Percentiles rank a stretch among this genome's conserved stretches.
These are phyloP conservation scores for Leptosomus discolor DNA, from an alignment of 2,113 vertebrate genomes.

Conservation along the genomic window DNA sequence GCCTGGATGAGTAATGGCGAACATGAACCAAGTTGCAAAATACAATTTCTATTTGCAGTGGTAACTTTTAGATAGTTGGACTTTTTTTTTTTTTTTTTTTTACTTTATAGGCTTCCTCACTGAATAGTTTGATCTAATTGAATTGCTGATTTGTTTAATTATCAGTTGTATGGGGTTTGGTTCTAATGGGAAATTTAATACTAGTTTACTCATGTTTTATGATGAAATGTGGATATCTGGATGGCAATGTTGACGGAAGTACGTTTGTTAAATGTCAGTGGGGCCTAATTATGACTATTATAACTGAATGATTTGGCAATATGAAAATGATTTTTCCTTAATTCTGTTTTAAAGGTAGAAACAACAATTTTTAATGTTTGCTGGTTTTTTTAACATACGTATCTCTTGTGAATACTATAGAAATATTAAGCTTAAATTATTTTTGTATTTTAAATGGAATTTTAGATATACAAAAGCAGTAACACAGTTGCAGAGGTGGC, in stretches of 20 bases:
- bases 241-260: neutral
- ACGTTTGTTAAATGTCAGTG: neutral
- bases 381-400: accelerated
- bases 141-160: neutral
- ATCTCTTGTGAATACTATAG: neutral
- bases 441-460: neutral
- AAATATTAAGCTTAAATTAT: neutral
- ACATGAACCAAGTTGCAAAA: neutral
- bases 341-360: neutral
- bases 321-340: neutral
- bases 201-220: neutral
- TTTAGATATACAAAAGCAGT: neutral
- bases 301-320: neutral
- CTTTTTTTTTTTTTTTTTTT: neutral
- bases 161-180: neutral
- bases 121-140: neutral
- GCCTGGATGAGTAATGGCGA: neutral
- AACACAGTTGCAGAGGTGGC: neutral
- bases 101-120: neutral
- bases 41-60: neutral
- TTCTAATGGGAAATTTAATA: neutral
- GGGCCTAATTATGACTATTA: neutral
- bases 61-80: neutral
- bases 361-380: neutral
- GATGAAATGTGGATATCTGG: neutral